phyloP scores from a whole-genome alignment of 2,113 vertebrate genomes.

The Sceloporus tristichus region DNA sequence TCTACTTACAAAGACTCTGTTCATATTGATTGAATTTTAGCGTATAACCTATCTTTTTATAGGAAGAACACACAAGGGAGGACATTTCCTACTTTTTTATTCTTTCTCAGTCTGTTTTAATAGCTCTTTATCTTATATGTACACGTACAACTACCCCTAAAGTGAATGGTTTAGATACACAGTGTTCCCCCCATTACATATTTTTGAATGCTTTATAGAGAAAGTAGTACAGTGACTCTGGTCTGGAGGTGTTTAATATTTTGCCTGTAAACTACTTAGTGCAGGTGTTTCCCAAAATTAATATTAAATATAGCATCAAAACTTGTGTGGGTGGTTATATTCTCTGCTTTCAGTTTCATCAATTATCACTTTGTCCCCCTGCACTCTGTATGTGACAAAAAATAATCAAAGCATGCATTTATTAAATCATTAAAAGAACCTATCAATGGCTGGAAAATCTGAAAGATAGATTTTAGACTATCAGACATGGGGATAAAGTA shows the following conservation, averaged over 20 bases:
- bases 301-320: constrained; percentile 61
- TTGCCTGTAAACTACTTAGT: constrained; percentile 54
- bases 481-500: not conserved
- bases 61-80: not conserved
- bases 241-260: constrained; percentile 51
- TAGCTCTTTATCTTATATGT: not conserved
- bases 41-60: not conserved
- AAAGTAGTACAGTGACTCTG: constrained; percentile 21
- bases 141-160: constrained; percentile 4
- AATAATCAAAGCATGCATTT: not conserved
- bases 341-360: constrained; percentile 53
- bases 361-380: constrained; percentile 50
- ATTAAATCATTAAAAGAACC: not conserved
- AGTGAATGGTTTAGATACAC: constrained; percentile 14
- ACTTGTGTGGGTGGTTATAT: constrained; percentile 55
- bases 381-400: not conserved
- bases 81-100: not conserved
- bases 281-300: constrained; percentile 66
- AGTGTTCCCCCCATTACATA: constrained; percentile 16
- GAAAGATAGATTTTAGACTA: not conserved
- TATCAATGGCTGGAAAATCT: not conserved
- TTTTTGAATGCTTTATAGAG: not conserved
- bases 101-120: not conserved
- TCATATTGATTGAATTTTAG: not conserved
- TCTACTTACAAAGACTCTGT: not conserved